These are phyloP conservation scores for Epizoanthus rinbou DNA, from an alignment of 92 coral and sea anemone species.

Conservation along the genomic window DNA sequence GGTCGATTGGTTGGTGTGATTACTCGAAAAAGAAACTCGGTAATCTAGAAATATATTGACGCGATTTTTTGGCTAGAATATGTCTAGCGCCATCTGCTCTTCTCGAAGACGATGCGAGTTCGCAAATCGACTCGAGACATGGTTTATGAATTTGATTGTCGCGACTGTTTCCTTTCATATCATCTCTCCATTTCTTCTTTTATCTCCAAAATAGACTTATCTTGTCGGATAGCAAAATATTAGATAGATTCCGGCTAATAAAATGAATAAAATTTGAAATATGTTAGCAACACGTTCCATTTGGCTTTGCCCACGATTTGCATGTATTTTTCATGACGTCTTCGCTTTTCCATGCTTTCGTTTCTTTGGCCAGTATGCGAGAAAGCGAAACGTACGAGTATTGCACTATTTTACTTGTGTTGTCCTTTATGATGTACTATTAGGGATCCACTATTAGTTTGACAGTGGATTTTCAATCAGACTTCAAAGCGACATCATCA, in stretches of 20 bases:
- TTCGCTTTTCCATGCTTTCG: not conserved
- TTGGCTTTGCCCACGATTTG: slow-evolving; percentile 8
- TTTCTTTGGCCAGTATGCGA: not conserved
- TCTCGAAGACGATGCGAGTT: not conserved
- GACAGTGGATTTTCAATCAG: not conserved
- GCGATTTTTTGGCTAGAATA: no score
- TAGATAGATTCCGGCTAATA: not conserved
- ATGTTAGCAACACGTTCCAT: not conserved
- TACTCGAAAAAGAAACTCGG: not conserved
- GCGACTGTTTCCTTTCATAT: slow-evolving; percentile 10
- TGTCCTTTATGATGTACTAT: not conserved
- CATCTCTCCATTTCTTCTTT: slow-evolving; percentile 11
- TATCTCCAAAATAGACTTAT: not conserved
- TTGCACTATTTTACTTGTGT: not conserved
- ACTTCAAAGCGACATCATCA: not conserved
- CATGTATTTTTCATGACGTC: slow-evolving; percentile 47
- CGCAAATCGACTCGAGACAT: slow-evolving; percentile 6
- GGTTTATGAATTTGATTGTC: not conserved
- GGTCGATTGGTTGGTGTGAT: slow-evolving; percentile 7
- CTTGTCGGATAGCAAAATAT: not conserved
- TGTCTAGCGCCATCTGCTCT: slow-evolving; percentile 18
- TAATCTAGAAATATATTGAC: not conserved
- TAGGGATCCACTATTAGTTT: not conserved
- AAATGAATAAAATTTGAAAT: slow-evolving; percentile 14
- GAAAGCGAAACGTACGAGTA: not conserved